Conservation (phyloP, 1,140 invertebrate genomes). For the Homarus americanus region DNA sequence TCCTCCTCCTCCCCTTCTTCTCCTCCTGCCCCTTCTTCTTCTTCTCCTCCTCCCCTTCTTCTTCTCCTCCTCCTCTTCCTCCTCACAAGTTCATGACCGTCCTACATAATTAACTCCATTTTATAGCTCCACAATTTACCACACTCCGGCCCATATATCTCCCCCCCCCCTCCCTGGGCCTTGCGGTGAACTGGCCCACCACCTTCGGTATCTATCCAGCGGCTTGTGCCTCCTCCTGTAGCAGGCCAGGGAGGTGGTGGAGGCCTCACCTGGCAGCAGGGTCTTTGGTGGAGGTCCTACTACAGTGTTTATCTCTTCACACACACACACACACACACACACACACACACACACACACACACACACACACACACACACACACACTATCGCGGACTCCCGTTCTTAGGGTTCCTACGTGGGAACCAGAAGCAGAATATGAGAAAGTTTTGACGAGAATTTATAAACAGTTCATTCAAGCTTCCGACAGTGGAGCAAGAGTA, state of each 20-base stretch:
- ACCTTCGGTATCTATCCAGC: not conserved
- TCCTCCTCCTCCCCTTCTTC: not conserved
- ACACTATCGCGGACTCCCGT: constrained; percentile 2
- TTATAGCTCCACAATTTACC: constrained; percentile 11
- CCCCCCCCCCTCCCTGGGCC: not conserved
- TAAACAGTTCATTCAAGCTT: constrained; percentile 31
- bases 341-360: too few relatives aligned
- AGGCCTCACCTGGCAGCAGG: too few relatives aligned
- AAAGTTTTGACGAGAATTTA: constrained; percentile 14
- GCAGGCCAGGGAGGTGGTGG: too few relatives aligned
- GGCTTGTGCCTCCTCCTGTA: not conserved
- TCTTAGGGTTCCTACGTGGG: constrained; percentile 28
- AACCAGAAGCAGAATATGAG: constrained; percentile 26
- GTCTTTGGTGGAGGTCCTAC: too few relatives aligned
- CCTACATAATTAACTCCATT: constrained; percentile 4
- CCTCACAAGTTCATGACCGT: constrained; percentile 24
- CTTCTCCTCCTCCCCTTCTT: too few relatives aligned
- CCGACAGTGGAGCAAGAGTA: not conserved
- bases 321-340: too few relatives aligned
- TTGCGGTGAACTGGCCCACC: not conserved
- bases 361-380: too few relatives aligned
- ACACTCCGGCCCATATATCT: not conserved
- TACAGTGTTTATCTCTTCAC: not conserved
- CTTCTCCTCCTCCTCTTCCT: too few relatives aligned
- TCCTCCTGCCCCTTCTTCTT: too few relatives aligned